Conservation (phyloP, 2,113 vertebrate species). For the Festucalex cinctus region DNA sequence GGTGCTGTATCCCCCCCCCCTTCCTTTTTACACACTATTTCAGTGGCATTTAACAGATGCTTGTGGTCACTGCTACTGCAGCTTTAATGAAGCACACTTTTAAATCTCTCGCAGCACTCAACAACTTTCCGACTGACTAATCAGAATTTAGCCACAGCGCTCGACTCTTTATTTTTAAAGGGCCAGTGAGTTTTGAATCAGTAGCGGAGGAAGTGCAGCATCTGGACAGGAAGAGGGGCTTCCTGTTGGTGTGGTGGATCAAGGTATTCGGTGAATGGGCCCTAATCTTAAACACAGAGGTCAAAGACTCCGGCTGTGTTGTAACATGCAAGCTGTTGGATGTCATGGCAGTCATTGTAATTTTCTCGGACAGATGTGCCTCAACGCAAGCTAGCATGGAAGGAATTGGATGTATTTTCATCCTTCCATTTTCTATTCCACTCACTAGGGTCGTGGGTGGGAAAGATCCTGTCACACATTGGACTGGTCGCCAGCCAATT, state of each 20-base stretch:
- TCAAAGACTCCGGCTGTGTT: conserved; percentile 48
- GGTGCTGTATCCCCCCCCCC: not conserved
- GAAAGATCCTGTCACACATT: too few relatives aligned
- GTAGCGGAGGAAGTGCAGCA: conserved; percentile 36
- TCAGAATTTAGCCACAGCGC: conserved; percentile 4
- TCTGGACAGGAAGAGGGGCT: conserved; percentile 51
- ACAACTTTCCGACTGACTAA: conserved; percentile 7
- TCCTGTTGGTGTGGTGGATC: conserved; percentile 26
- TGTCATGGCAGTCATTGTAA: conserved; percentile 45
- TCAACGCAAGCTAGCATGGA: conserved; percentile 28
- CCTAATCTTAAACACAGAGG: conserved; percentile 44
- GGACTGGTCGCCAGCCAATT: too few relatives aligned
- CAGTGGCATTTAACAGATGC: conserved; percentile 47
- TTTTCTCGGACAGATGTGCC: conserved; percentile 44
- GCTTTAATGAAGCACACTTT: conserved; percentile 16
- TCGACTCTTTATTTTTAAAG: not conserved
- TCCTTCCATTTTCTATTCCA: too few relatives aligned
- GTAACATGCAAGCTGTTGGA: conserved; percentile 25
- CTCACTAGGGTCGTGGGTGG: too few relatives aligned
- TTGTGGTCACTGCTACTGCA: conserved; percentile 36
- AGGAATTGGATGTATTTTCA: not conserved
- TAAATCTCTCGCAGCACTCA: conserved; percentile 13
- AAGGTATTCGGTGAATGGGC: conserved; percentile 44
- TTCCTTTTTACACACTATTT: not conserved
- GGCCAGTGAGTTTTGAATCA: not conserved